Conservation (phyloP, 2,888 invertebrate genomes). For the Cheilosia urbana region DNA sequence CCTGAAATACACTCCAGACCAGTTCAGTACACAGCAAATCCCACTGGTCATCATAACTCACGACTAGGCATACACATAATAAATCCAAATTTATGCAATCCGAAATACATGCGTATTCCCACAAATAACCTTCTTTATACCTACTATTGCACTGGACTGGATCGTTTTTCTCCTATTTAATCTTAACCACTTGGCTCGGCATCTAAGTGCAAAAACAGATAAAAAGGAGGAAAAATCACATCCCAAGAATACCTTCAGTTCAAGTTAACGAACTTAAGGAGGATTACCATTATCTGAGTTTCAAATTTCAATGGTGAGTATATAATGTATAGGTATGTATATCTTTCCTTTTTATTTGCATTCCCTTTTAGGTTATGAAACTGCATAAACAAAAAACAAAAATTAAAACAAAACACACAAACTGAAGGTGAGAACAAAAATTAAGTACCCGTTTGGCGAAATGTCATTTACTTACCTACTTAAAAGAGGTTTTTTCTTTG, state of each 20-base stretch:
- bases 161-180: constrained; percentile 34
- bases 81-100: constrained; percentile 58
- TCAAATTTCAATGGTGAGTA: constrained; percentile 21
- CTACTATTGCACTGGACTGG: constrained; percentile 14
- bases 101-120: constrained; percentile 34
- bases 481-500: constrained; percentile 44
- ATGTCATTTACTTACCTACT: constrained; percentile 58
- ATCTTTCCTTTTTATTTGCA: constrained; percentile 21
- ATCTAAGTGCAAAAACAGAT: constrained; percentile 36
- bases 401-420: constrained; percentile 34
- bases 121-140: constrained; percentile 3
- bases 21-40: constrained; percentile 21
- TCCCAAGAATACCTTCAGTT: constrained; percentile 14
- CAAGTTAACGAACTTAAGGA: constrained; percentile 54
- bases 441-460: constrained; percentile 55
- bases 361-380: constrained; percentile 17
- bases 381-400: constrained; percentile 32
- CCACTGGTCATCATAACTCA: constrained; percentile 38
- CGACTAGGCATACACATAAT: constrained; percentile 47
- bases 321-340: neutral
- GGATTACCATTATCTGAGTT: constrained; percentile 32
- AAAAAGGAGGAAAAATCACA: constrained; percentile 29
- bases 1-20: neutral
- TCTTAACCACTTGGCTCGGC: constrained; percentile 31
- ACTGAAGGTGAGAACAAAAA: constrained; percentile 61